These are phyloP conservation scores for Thera obeliscata DNA, from an alignment of 2,888 invertebrate species.

Conservation along the genomic window DNA sequence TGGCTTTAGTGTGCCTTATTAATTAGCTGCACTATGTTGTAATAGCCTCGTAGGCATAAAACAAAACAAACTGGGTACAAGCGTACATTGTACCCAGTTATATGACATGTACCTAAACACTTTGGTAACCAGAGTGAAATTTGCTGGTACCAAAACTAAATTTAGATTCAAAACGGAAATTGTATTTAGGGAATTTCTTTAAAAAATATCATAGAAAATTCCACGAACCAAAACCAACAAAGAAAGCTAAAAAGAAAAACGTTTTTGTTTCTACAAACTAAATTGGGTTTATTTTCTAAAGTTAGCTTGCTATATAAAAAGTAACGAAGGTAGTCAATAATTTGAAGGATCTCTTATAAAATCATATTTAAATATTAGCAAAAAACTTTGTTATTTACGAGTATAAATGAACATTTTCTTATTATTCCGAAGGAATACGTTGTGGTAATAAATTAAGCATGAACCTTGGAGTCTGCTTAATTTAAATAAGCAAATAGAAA, in stretches of 20 bases:
- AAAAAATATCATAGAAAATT: no score
- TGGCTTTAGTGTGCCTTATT: slow-evolving; percentile 73
- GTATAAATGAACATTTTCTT: neutral
- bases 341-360: no score
- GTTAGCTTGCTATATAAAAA: no score
- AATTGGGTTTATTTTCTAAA: no score
- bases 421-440: slow-evolving; percentile 8
- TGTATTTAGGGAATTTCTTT: neutral
- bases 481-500: slow-evolving; percentile 29
- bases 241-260: no score
- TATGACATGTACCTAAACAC: neutral
- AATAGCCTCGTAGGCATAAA: slow-evolving; percentile 54
- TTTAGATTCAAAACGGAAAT: neutral
- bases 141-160: neutral
- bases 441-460: slow-evolving; percentile 11
- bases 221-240: no score
- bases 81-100: slow-evolving; percentile 1
- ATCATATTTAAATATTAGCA: no score
- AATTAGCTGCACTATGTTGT: slow-evolving; percentile 74
- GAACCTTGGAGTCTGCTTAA: slow-evolving; percentile 19
- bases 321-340: no score
- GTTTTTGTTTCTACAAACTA: no score
- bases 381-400: no score
- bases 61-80: slow-evolving; percentile 47
- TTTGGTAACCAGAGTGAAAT: neutral